phyloP scores from a whole-genome alignment of 2,797 vertebrate genomes.

The Halcyon smyrnensis region DNA sequence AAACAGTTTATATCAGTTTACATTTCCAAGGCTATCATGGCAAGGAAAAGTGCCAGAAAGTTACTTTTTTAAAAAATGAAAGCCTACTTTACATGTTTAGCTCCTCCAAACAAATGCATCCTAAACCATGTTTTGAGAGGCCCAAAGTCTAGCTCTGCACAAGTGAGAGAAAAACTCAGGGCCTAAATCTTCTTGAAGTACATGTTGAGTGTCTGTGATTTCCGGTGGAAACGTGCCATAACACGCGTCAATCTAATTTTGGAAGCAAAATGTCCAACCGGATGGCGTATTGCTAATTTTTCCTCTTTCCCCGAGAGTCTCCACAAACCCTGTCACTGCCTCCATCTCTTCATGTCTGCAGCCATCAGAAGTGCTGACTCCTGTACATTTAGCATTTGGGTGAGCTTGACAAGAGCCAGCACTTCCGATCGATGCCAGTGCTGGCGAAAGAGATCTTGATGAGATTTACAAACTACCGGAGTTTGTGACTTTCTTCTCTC shows the following conservation, averaged over 20 bases:
- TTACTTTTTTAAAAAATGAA: neutral
- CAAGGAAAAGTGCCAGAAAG: slow-evolving; percentile 53
- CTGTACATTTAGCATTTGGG: neutral
- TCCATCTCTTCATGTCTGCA: neutral
- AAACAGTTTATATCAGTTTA: slow-evolving; percentile 35
- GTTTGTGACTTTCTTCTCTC: neutral
- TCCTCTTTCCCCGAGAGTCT: neutral
- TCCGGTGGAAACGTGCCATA: slow-evolving; percentile 65
- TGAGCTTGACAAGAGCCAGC: slow-evolving; percentile 47
- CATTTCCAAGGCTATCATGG: slow-evolving; percentile 39
- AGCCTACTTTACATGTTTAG: slow-evolving; percentile 19
- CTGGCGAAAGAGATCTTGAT: slow-evolving; percentile 14
- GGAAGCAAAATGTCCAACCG: slow-evolving; percentile 70
- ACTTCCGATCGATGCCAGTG: neutral
- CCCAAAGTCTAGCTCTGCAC: neutral
- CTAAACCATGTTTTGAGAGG: neutral
- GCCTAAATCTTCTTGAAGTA: slow-evolving; percentile 48
- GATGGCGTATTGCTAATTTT: slow-evolving; percentile 9
- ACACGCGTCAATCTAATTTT: slow-evolving; percentile 52
- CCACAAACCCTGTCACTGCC: slow-evolving; percentile 1
- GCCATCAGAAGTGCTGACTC: slow-evolving; percentile 18
- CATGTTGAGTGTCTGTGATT: slow-evolving; percentile 51
- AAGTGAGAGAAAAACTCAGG: slow-evolving; percentile 42
- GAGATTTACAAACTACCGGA: neutral
- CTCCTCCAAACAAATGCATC: slow-evolving; percentile 5